A percentile compares a stretch with the other conserved stretches of the same genome.
These are phyloP conservation scores for Dromococcyx pavoninus DNA, from an alignment of 2,797 vertebrate genomes.

Conservation along the genomic window DNA sequence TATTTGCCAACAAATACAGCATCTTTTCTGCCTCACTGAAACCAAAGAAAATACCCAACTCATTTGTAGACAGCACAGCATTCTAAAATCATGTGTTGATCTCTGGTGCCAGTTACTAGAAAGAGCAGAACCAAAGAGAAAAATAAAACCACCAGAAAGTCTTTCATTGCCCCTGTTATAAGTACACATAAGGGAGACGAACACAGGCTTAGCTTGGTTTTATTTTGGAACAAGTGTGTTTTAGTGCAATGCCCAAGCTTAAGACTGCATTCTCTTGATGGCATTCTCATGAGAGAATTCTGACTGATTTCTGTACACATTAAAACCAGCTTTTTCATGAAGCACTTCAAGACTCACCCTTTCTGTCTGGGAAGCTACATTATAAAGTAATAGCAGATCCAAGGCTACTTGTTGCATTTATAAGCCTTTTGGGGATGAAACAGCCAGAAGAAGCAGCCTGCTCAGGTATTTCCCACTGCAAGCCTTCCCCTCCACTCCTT, in stretches of 20 bases:
- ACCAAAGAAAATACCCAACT: not conserved
- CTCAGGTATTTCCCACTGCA: not conserved
- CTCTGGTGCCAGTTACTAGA: not conserved
- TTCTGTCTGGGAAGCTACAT: not conserved
- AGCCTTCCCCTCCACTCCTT: fast-evolving
- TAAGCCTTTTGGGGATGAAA: not conserved
- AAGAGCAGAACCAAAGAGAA: not conserved
- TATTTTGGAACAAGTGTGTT: not conserved
- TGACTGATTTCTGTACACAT: not conserved
- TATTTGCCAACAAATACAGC: not conserved
- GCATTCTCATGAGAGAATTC: not conserved
- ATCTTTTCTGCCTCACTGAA: not conserved
- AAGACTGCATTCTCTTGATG: not conserved
- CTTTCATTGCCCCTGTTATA: not conserved
- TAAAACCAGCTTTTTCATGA: fast-evolving
- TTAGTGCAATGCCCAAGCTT: fast-evolving
- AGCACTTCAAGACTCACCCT: not conserved
- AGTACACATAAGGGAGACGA: not conserved
- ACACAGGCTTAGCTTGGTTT: not conserved
- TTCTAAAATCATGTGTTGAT: not conserved
- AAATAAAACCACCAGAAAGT: not conserved
- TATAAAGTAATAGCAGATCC: not conserved
- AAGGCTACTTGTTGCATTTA: not conserved
- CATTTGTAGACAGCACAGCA: not conserved
- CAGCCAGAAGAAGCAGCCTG: fast-evolving